Evolutionary conservation across 2,797 vertebrate genomes (phyloP), one percentile per base, ranked within the genome.

Genomic region (Sebastes oblongus): DNA sequence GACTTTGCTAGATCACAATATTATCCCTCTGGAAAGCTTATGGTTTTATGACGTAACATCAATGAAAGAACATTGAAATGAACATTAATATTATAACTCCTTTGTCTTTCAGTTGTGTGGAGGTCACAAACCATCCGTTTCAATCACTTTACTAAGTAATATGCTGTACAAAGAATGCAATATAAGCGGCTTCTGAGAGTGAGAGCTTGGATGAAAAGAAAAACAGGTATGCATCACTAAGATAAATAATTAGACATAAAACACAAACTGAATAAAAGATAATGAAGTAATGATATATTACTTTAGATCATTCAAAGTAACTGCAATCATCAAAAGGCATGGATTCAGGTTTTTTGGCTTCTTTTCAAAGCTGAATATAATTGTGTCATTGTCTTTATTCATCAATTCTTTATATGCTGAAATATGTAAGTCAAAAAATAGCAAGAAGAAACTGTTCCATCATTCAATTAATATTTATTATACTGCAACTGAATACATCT

Each of bases 41-140:
- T 68, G 52, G 25, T 75, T 65, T 78, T 55, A 50, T 24, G 36
- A 9, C 29, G 59, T 32, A 32, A 52, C 46, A 64, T 83, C 58
- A 27, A 27, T 25, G 25, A 25, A 25, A 25, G 25, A 25, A 25
- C 25, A 25, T 25, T 25, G 62, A 66, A 72, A 67, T 60, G 1
- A 67, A 75, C 65, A 71, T 67, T 69, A 62, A 59, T 73, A 68
- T 64, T 25, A 12, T 5, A 18, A 69, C 0, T 66, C 58, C 42
- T 80, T 62, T 75, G 32, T 78, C 27, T 27, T 73, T 75, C 50
- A 66, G 36, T 74, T 54, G 66, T 4, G 8, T 32, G 1, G 14
- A 77, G 62, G 74, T 76, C 56, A 81, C 46, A 75, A 79, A 70
- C 18, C 69, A 81, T 54, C 39, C 12, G 11, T 56, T 85, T 81